phyloP scores from a whole-genome alignment of 1,140 invertebrate species.

The Tetramorium simillimum region DNA sequence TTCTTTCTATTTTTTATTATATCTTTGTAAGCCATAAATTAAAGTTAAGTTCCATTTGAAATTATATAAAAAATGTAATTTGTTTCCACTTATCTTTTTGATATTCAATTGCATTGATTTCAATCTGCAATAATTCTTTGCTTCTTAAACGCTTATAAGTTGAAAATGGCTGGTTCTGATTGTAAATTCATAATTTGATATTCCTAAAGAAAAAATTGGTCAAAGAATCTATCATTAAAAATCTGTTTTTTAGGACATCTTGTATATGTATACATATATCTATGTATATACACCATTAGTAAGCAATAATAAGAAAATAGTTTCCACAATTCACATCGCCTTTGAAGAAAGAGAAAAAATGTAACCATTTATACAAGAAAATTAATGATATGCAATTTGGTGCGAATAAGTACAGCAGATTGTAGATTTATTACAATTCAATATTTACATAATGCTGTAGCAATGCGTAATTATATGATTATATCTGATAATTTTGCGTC shows the following conservation, averaged over 20 bases:
- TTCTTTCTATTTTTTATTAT: neutral
- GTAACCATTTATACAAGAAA: conserved; percentile 9
- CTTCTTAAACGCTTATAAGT: neutral
- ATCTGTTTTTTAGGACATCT: conserved; percentile 64
- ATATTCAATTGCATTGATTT: too few species aligned
- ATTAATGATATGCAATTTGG: conserved; percentile 1
- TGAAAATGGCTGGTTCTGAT: neutral
- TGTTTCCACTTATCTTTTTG: neutral
- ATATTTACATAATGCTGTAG: neutral
- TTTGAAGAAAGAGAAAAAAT: neutral
- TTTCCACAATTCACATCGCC: conserved; percentile 39
- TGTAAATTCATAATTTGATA: neutral
- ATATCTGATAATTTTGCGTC: neutral
- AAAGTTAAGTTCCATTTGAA: neutral
- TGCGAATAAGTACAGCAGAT: conserved; percentile 10
- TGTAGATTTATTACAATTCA: conserved; percentile 46
- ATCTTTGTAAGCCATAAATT: neutral
- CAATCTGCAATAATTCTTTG: neutral
- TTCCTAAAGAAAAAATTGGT: neutral
- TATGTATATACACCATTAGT: conserved; percentile 76
- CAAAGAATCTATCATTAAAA: conserved; percentile 44
- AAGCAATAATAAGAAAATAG: conserved; percentile 74
- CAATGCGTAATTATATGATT: neutral
- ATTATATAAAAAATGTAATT: neutral
- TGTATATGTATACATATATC: conserved; percentile 65